Percentiles rank a stretch among this genome's conserved stretches.
Conservation (phyloP, 2,888 invertebrate genomes). For the Cosmorhoe ocellata region DNA sequence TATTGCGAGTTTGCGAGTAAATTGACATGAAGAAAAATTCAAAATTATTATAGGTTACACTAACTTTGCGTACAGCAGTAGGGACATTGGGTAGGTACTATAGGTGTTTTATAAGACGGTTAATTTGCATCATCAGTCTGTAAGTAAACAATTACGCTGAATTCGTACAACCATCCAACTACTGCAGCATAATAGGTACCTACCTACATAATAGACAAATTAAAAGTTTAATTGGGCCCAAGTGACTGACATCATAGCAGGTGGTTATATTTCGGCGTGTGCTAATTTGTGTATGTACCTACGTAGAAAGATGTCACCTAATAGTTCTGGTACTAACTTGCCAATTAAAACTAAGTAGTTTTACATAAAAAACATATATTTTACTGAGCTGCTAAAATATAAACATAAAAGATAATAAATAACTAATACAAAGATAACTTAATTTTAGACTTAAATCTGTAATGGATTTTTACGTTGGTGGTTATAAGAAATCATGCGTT, state of each 20-base stretch:
- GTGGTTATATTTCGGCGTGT: slow-evolving; percentile 1
- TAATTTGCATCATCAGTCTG: too few relatives aligned
- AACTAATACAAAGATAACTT: slow-evolving; percentile 49
- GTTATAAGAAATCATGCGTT: slow-evolving; percentile 69
- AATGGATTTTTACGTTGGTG: slow-evolving; percentile 61
- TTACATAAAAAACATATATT: slow-evolving; percentile 32
- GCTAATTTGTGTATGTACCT: background rate
- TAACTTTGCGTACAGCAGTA: too few relatives aligned
- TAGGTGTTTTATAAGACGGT: too few relatives aligned
- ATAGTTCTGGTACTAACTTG: slow-evolving; percentile 11
- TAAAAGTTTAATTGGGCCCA: slow-evolving; percentile 10
- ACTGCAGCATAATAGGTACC: slow-evolving; percentile 14
- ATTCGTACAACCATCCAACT: slow-evolving; percentile 38
- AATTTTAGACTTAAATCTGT: slow-evolving; percentile 67
- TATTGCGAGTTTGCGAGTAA: too few relatives aligned
- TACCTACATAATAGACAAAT: slow-evolving; percentile 14
- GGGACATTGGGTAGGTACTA: too few relatives aligned
- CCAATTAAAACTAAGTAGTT: slow-evolving; percentile 41
- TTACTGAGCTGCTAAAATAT: slow-evolving; percentile 29
- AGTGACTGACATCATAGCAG: slow-evolving; percentile 23
- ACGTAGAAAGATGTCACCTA: background rate
- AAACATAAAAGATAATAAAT: slow-evolving; percentile 42
- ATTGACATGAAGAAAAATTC: too few relatives aligned
- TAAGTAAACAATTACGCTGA: slow-evolving; percentile 8
- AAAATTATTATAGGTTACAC: too few relatives aligned